Evolutionary conservation across 2,888 invertebrate genomes (phyloP).

Genomic region (Dermolepida albohirtum): DNA sequence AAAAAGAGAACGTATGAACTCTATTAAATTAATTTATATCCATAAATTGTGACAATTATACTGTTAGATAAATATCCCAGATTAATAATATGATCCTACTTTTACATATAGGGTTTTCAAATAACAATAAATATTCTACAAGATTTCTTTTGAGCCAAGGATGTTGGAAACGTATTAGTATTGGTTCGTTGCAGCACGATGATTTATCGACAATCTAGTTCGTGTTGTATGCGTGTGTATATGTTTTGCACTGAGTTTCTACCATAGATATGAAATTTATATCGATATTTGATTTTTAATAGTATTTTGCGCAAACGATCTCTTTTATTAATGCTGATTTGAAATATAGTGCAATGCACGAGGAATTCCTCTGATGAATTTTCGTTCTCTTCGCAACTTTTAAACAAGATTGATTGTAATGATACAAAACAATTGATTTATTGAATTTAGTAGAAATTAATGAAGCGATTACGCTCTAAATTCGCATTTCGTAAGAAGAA

Average conservation of each 20-base stretch:
- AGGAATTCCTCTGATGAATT: neutral
- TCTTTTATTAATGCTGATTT: neutral
- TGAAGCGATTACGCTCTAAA: no score
- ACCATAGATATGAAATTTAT: slow-evolving; percentile 9
- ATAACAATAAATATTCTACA: slow-evolving; percentile 18
- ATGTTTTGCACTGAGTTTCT: no score
- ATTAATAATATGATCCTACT: slow-evolving; percentile 1
- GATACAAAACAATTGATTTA: neutral
- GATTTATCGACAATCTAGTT: no score
- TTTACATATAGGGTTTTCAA: slow-evolving; percentile 20
- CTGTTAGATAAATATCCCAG: slow-evolving; percentile 8
- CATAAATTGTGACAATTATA: slow-evolving; percentile 36
- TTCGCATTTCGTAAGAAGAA: no score
- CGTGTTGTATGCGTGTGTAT: no score
- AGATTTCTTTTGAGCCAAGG: slow-evolving; percentile 3
- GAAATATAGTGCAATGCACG: no score
- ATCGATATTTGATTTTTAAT: slow-evolving; percentile 15
- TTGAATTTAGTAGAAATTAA: slow-evolving; percentile 1
- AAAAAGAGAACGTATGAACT: slow-evolving; percentile 21
- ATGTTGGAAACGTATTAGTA: neutral
- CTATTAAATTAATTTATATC: slow-evolving; percentile 33
- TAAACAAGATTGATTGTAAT: neutral
- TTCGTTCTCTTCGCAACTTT: neutral
- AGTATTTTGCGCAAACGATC: slow-evolving; percentile 13
- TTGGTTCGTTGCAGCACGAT: no score